A percentile compares a stretch with the other conserved stretches of the same genome.
Conservation (phyloP, 2,888 invertebrate species). For the Amphimallon solstitiale region DNA sequence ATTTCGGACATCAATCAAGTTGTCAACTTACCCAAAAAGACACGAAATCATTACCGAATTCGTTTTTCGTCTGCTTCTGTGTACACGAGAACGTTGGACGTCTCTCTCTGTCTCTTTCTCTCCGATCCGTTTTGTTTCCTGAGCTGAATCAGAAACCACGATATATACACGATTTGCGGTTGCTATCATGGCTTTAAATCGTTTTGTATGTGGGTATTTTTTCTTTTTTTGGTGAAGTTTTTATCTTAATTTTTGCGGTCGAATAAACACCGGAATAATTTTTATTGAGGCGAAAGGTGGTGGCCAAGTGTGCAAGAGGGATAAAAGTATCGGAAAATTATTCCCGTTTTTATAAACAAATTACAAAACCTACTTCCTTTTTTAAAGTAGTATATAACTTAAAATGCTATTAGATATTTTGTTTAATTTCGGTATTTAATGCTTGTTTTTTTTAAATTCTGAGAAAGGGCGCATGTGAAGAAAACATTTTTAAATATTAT, state of each 20-base stretch:
- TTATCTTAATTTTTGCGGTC: neutral
- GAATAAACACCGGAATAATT: neutral
- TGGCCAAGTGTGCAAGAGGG: too few relatives aligned
- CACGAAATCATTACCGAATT: conserved; percentile 31
- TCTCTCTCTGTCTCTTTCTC: conserved; percentile 15
- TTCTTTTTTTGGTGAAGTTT: neutral
- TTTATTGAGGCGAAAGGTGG: neutral
- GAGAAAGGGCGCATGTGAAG: too few relatives aligned
- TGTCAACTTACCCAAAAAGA: conserved; percentile 39
- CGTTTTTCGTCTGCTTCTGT: conserved; percentile 16
- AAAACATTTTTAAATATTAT: too few relatives aligned
- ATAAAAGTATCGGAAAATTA: too few relatives aligned
- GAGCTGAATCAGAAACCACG: neutral
- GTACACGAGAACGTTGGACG: conserved; percentile 6
- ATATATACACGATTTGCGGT: neutral
- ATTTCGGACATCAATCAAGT: conserved; percentile 48
- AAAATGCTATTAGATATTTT: too few relatives aligned
- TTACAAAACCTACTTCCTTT: too few relatives aligned
- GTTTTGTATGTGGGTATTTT: neutral
- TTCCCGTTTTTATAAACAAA: too few relatives aligned
- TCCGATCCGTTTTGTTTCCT: neutral
- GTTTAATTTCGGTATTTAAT: too few relatives aligned
- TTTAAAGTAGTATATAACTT: too few relatives aligned
- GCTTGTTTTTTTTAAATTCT: too few relatives aligned
- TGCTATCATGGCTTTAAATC: conserved; percentile 9